phyloP scores from a whole-genome alignment of 64 coral and sea anemone genomes.

The Porites australiensis region DNA sequence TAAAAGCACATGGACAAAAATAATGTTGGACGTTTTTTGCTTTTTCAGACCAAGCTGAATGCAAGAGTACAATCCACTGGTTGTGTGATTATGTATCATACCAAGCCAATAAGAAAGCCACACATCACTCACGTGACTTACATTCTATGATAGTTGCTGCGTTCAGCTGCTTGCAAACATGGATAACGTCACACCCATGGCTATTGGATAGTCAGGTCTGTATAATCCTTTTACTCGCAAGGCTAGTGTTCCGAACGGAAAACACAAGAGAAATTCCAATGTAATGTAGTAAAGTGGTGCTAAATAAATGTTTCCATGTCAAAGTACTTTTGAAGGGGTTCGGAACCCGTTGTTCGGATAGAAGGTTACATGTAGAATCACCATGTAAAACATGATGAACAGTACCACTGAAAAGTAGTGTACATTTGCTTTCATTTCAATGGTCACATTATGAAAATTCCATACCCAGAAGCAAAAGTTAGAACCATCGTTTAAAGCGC shows the following conservation, averaged over 20 bases:
- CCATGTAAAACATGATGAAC: too few species aligned
- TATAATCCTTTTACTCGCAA: not conserved
- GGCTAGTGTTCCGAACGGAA: not conserved
- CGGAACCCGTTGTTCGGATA: too few species aligned
- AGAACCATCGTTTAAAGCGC: too few species aligned
- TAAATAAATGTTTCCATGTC: too few species aligned
- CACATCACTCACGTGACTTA: constrained; percentile 93
- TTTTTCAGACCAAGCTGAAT: constrained; percentile 86
- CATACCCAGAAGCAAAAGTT: too few species aligned
- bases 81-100: constrained; percentile 95
- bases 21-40: not conserved
- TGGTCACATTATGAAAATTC: too few species aligned
- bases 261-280: not conserved
- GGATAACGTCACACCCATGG: constrained; percentile 95
- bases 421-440: too few species aligned
- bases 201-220: constrained; percentile 90
- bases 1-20: too few species aligned
- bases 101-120: constrained; percentile 96
- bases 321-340: too few species aligned
- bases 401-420: too few species aligned
- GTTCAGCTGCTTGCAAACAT: constrained; percentile 84
- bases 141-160: constrained; percentile 98
- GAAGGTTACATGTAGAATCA: too few species aligned
- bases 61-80: constrained; percentile 96
- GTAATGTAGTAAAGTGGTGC: not conserved